phyloP scores from a whole-genome alignment of 2,888 invertebrate species.

The Agrotis exclamationis region DNA sequence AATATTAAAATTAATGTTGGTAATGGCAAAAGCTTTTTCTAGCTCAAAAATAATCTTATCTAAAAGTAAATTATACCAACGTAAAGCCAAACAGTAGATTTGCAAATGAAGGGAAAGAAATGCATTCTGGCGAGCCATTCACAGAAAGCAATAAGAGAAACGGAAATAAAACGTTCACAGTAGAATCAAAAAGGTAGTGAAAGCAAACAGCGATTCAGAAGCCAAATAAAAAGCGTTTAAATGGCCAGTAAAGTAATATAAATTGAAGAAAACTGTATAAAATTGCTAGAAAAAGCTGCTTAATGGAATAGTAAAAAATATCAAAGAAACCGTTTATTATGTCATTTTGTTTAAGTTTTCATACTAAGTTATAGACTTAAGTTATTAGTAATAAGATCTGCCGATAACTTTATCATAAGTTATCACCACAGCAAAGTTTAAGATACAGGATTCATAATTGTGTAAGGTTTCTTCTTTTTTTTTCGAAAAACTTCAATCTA shows the following conservation, averaged over 20 bases:
- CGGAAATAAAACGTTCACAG: slow-evolving; percentile 52
- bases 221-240: slow-evolving; percentile 60
- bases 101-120: slow-evolving; percentile 32
- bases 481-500: no score
- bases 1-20: no score
- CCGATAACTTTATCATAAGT: no score
- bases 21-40: no score
- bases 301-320: slow-evolving; percentile 67
- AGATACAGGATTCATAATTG: no score
- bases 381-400: no score
- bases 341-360: no score
- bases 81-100: slow-evolving; percentile 3
- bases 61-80: background rate
- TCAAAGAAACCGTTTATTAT: no score
- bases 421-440: no score
- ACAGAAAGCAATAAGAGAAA: slow-evolving; percentile 42
- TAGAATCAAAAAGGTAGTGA: slow-evolving; percentile 43
- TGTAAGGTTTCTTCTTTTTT: no score
- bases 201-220: slow-evolving; percentile 47
- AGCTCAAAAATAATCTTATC: background rate
- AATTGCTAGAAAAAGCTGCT: slow-evolving; percentile 54
- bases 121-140: slow-evolving; percentile 34
- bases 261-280: slow-evolving; percentile 60
- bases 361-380: no score
- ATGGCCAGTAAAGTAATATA: slow-evolving; percentile 54